These are phyloP conservation scores for Phylloscopus trochiloides DNA, from an alignment of 2,113 vertebrate species.

Conservation along the genomic window DNA sequence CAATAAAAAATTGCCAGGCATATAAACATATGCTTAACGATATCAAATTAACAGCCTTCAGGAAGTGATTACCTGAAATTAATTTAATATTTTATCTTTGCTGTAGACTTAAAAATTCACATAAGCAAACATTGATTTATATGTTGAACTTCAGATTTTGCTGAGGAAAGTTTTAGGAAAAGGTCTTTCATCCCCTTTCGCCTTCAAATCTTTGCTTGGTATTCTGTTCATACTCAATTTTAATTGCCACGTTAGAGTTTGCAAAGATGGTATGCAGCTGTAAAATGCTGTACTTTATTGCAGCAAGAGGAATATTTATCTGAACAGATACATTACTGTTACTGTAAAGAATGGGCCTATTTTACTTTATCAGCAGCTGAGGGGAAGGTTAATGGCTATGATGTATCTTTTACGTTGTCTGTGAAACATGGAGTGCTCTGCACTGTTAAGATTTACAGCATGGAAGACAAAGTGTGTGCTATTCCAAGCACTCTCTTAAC, in stretches of 20 bases:
- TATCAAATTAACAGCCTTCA: not conserved
- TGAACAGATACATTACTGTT: slow-evolving; percentile 69
- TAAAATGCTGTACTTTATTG: slow-evolving; percentile 65
- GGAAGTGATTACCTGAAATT: not conserved
- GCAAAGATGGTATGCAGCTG: slow-evolving; percentile 20
- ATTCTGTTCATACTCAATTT: slow-evolving; percentile 42
- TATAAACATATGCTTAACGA: not conserved
- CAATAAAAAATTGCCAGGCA: not conserved
- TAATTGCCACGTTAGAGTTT: slow-evolving; percentile 54
- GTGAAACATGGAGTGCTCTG: slow-evolving; percentile 61
- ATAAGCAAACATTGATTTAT: not conserved
- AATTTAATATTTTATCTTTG: not conserved
- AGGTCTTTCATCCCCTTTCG: not conserved
- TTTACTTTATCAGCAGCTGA: slow-evolving; percentile 76
- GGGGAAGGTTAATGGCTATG: slow-evolving; percentile 72
- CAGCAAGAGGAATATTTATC: slow-evolving; percentile 67
- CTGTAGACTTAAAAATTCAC: not conserved
- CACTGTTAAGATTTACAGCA: slow-evolving; percentile 58
- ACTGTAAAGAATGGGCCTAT: slow-evolving; percentile 70
- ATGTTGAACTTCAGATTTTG: not conserved
- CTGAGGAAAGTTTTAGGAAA: slow-evolving; percentile 5
- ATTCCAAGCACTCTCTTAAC: slow-evolving; percentile 39
- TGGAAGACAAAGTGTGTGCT: slow-evolving; percentile 59
- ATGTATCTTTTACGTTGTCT: slow-evolving; percentile 67
- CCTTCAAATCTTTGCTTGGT: slow-evolving; percentile 10